Conservation (phyloP, 2,888 invertebrate genomes). For the Andrena marginata region DNA sequence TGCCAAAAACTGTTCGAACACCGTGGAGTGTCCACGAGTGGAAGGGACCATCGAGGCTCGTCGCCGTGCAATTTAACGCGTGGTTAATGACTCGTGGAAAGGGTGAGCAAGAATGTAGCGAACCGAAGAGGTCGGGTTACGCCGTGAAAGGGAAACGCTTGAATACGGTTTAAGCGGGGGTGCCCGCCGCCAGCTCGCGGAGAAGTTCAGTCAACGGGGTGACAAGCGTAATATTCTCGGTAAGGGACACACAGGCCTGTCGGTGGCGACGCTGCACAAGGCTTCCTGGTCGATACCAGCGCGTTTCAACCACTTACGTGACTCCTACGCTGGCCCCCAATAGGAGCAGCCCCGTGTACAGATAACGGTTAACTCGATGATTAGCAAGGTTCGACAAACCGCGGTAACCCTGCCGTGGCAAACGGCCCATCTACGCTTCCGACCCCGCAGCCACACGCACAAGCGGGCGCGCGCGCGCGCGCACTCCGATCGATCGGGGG, state of each 20-base stretch:
- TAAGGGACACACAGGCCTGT: constrained; percentile 58
- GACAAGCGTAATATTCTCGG: constrained; percentile 78
- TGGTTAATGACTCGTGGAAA: constrained; percentile 73
- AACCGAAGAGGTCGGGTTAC: constrained; percentile 68
- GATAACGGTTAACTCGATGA: constrained; percentile 75
- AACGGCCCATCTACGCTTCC: constrained; percentile 39
- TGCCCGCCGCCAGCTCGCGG: constrained; percentile 61
- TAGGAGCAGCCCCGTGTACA: constrained; percentile 48
- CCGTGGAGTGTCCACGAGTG: constrained; percentile 19
- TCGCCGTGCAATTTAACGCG: constrained; percentile 65
- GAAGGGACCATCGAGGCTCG: background rate
- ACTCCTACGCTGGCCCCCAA: constrained; percentile 39
- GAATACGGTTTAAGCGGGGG: constrained; percentile 74
- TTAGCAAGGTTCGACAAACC: constrained; percentile 72
- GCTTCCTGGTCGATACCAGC: constrained; percentile 79
- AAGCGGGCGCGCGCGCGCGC: constrained; percentile 5
- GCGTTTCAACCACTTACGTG: constrained; percentile 67
- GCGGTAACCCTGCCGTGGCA: constrained; percentile 32
- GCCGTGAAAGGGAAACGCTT: constrained; percentile 73
- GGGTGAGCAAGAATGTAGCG: constrained; percentile 69
- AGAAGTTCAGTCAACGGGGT: constrained; percentile 63
- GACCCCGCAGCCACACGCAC: constrained; percentile 21
- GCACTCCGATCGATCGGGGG: constrained; percentile 37
- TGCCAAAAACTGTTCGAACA: constrained; percentile 33
- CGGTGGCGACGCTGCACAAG: constrained; percentile 55